Conservation (phyloP, 2,113 vertebrate genomes). For the Megaleporinus macrocephalus region DNA sequence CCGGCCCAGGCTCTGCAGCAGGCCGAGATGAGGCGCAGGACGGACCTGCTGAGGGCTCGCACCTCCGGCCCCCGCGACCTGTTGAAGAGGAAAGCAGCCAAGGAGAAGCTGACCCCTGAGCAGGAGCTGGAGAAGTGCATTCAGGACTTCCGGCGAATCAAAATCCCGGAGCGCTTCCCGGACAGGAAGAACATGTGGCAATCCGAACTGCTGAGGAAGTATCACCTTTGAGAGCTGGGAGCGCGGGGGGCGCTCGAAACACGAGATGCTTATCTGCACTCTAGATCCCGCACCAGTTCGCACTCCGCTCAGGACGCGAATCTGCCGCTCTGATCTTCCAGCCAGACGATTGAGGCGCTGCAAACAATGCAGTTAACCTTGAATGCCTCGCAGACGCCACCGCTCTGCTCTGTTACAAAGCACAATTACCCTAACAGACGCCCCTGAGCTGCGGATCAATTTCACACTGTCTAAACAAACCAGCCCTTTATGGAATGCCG, state of each 20-base stretch:
- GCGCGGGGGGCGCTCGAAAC: background rate
- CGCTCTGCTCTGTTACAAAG: constrained; percentile 29
- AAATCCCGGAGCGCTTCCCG: constrained; percentile 94
- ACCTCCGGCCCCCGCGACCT: constrained; percentile 88
- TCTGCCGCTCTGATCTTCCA: constrained; percentile 43
- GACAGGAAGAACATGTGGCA: constrained; percentile 98
- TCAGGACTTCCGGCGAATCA: constrained; percentile 97
- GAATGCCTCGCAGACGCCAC: constrained; percentile 39
- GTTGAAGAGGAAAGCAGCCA: constrained; percentile 87
- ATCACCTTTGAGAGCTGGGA: constrained; percentile 83
- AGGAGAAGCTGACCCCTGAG: constrained; percentile 95
- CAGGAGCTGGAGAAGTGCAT: constrained; percentile 98
- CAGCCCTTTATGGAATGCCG: constrained; percentile 23
- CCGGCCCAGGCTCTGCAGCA: constrained; percentile 86
- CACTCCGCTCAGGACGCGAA: constrained; percentile 35
- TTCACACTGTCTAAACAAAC: constrained; percentile 48
- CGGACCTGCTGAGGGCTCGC: constrained; percentile 92
- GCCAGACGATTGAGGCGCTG: constrained; percentile 32
- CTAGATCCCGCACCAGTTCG: constrained; percentile 44
- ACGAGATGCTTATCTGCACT: constrained; percentile 43
- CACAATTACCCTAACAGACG: constrained; percentile 41
- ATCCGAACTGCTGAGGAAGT: constrained; percentile 94
- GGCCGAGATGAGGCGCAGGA: constrained; percentile 90
- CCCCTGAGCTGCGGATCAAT: constrained; percentile 37
- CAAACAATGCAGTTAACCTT: constrained; percentile 48